These are phyloP conservation scores for Drosophila willistoni DNA, from an alignment of 1,140 invertebrate species.

Conservation along the genomic window DNA sequence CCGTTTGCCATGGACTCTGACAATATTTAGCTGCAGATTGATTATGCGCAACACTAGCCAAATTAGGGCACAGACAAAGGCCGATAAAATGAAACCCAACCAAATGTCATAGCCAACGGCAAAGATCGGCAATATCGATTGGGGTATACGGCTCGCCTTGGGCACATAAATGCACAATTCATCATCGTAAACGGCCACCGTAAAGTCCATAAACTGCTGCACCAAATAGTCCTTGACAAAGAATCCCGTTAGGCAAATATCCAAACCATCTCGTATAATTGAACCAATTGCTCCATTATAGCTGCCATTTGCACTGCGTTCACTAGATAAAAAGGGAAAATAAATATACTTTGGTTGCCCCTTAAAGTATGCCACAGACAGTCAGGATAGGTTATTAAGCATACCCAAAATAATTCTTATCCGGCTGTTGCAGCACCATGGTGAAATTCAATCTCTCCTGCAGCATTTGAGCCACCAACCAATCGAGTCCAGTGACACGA, in stretches of 20 bases:
- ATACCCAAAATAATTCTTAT: conserved; percentile 73
- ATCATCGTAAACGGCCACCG: conserved; percentile 78
- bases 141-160: conserved; percentile 80
- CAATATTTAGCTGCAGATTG: conserved; percentile 59
- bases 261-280: conserved; percentile 67
- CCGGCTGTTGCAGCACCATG: conserved; percentile 71
- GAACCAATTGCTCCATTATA: conserved; percentile 82
- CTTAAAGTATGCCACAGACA: too few species aligned
- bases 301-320: conserved; percentile 67
- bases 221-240: conserved; percentile 83
- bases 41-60: conserved; percentile 58
- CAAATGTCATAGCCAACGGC: conserved; percentile 79
- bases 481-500: conserved; percentile 60
- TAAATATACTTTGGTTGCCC: background rate
- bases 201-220: conserved; percentile 75
- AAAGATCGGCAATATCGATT: conserved; percentile 81
- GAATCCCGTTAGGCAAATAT: conserved; percentile 82
- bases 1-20: background rate
- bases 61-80: conserved; percentile 57
- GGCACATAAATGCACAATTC: conserved; percentile 83
- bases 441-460: conserved; percentile 64
- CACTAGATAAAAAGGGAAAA: conserved; percentile 35
- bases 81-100: conserved; percentile 67
- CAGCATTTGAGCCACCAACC: conserved; percentile 60
- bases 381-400: too few species aligned